Evolutionary conservation across 1,140 invertebrate species (phyloP).

Genomic region (Pachypeltis micranthus): DNA sequence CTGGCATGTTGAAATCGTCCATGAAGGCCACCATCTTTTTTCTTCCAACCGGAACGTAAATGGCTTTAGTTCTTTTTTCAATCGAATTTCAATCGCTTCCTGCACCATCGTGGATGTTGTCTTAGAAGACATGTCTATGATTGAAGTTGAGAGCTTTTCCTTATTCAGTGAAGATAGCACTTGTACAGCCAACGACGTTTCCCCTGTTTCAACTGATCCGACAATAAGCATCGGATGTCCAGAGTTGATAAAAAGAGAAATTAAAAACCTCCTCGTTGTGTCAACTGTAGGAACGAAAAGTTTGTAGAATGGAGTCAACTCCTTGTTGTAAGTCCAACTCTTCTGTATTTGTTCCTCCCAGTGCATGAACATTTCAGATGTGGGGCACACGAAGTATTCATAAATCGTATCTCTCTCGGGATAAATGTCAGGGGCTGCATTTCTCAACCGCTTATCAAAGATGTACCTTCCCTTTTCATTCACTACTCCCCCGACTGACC

Average conservation of each 20-base stretch:
- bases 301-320: slow-evolving; percentile 60
- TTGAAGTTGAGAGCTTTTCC: slow-evolving; percentile 50
- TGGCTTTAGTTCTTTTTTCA: slow-evolving; percentile 71
- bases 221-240: slow-evolving; percentile 55
- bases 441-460: slow-evolving; percentile 54
- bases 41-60: slow-evolving; percentile 55
- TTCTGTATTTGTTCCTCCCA: slow-evolving; percentile 65
- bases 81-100: slow-evolving; percentile 66
- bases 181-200: slow-evolving; percentile 60
- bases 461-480: slow-evolving; percentile 63
- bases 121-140: slow-evolving; percentile 76
- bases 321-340: slow-evolving; percentile 55
- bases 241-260: slow-evolving; percentile 45
- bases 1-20: slow-evolving; percentile 84
- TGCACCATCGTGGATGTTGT: slow-evolving; percentile 64
- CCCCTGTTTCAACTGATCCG: slow-evolving; percentile 69
- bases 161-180: slow-evolving; percentile 49
- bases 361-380: slow-evolving; percentile 49
- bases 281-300: slow-evolving; percentile 74
- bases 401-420: slow-evolving; percentile 73
- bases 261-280: slow-evolving; percentile 62
- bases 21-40: slow-evolving; percentile 73
- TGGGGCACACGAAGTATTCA: slow-evolving; percentile 71
- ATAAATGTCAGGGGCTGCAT: slow-evolving; percentile 48
- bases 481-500: slow-evolving; percentile 67